Base-by-base conservation (phyloP, 53 echinoderm and acorn worm genomes). In the Antedon mediterranea region DNA sequence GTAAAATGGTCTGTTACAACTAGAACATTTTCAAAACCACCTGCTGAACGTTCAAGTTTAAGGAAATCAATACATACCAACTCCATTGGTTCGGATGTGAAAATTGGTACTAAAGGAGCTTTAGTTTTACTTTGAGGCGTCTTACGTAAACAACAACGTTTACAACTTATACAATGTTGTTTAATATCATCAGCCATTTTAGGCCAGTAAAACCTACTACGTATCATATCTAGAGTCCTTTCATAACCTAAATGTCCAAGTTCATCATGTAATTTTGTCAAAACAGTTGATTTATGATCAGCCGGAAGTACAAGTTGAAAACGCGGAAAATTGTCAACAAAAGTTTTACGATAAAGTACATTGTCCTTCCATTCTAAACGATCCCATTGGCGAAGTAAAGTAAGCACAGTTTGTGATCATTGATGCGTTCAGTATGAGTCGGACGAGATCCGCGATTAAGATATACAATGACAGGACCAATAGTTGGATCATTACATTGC, bases 151-250 rank as follows among this genome's bases (percentile, higher is more conserved):
- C n/a, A n/a, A n/a, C n/a, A n/a, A n/a, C n/a, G n/a, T n/a, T n/a
- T n/a, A n/a, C n/a, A n/a, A n/a, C n/a, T n/a, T n/a, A n/a, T n/a
- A n/a, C n/a, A n/a, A n/a, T n/a, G n/a, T n/a, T n/a, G n/a, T n/a
- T n/a, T n/a, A n/a, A n/a, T n/a, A 86, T 57, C 57, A 6, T 37
- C 57, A 18, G 57, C 57, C 57, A 57, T 57, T 57, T 57, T 57
- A 57, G 57, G 57, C 57, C 57, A 57, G 23, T 57, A 57, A 57
- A 57, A 57, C 23, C 57, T 6, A 57, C 15, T 2, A 18, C 57
- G 57, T 57, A 57, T 57, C 57, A 57, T 57, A 18, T 57, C 57
- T 57, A 57, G 23, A 18, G 57, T 57, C 23, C 57, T 13, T 11
- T 57, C 57, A 57, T 57, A 57, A 57, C 57, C 57, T 57, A 57